Percentiles rank a stretch among this genome's conserved stretches.
Evolutionary conservation across 37 sponge, comb jelly and placozoan species (phyloP).

Genomic region (Ephydatia muelleri): DNA sequence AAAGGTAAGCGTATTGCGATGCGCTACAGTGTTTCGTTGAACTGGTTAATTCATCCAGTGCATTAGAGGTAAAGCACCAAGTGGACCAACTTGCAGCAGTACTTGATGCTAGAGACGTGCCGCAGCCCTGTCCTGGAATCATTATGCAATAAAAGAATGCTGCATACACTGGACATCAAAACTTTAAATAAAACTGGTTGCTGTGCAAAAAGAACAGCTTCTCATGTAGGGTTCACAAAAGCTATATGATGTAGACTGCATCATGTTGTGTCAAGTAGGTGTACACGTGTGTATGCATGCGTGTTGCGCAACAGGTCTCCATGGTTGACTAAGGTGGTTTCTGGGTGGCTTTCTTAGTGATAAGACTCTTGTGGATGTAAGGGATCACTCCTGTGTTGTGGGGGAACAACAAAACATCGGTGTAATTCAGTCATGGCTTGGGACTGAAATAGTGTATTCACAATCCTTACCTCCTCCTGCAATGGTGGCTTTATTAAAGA

Average conservation of each 20-base stretch:
- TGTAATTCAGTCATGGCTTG: not conserved
- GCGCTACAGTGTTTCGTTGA: no score
- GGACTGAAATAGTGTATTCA: constrained; percentile 5
- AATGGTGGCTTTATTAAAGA: constrained; percentile 97
- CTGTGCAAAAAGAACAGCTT: not conserved
- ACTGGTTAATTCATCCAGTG: not conserved
- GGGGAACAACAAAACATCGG: no score
- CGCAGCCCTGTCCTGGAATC: not conserved
- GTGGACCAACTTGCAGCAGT: not conserved
- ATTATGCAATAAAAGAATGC: not conserved
- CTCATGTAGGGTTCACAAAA: not conserved
- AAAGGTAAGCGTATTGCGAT: constrained; percentile 10
- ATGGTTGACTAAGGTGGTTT: constrained; percentile 1
- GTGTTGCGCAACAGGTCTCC: not conserved
- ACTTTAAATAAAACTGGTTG: not conserved
- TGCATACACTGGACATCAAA: not conserved
- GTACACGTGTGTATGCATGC: no score
- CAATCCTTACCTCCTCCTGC: constrained; percentile 90
- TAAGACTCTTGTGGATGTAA: constrained; percentile 97
- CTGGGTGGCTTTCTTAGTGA: constrained; percentile 84
- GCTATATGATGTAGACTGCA: not conserved
- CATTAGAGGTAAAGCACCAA: not conserved
- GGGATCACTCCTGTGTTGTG: constrained; percentile 97
- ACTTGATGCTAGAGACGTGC: not conserved
- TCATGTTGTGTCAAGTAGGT: not conserved